Conservation (phyloP, 2,113 vertebrate genomes). For the Orthonyx spaldingii region DNA sequence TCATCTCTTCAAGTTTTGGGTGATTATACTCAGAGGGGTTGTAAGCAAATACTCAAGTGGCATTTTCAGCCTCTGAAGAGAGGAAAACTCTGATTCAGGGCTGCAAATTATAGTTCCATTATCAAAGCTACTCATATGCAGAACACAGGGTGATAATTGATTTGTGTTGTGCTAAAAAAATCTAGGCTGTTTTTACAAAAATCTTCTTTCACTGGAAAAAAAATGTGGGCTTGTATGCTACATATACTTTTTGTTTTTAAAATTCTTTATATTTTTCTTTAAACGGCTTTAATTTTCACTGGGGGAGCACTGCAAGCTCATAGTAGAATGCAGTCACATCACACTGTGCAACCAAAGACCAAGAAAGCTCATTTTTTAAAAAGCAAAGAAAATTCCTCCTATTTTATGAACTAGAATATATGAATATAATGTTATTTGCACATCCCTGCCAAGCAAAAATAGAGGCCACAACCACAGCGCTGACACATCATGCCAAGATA, state of each 20-base stretch:
- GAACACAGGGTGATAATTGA: background rate
- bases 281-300: background rate
- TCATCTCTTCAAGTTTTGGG: background rate
- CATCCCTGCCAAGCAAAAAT: background rate
- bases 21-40: background rate
- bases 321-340: background rate
- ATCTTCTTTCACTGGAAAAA: background rate
- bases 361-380: background rate
- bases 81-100: background rate
- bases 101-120: background rate
- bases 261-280: background rate
- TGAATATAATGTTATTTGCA: background rate
- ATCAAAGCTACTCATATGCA: background rate
- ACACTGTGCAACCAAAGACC: background rate
- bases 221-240: rapidly evolving
- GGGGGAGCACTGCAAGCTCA: background rate
- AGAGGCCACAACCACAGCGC: background rate
- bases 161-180: background rate
- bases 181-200: background rate
- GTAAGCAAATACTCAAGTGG: background rate
- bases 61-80: background rate
- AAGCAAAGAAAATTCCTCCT: background rate
- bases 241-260: background rate
- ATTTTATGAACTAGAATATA: background rate
- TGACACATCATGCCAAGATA: background rate